Evolutionary conservation across 2,888 invertebrate species (phyloP), one percentile per base, ranked within the genome.

Genomic region (Drosophila macrothrix): DNA sequence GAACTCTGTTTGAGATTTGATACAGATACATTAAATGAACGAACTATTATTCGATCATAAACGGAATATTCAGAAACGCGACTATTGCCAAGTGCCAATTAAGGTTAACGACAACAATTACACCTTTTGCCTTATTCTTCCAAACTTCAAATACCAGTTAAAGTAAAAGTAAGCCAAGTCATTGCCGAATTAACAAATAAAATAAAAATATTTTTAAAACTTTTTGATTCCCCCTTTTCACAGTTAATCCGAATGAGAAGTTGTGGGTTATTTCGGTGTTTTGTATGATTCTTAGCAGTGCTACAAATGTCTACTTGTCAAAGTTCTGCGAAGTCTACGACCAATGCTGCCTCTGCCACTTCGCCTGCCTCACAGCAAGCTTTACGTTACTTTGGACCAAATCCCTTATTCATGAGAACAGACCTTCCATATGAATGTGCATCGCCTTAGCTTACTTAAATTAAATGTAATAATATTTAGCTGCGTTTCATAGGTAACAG

Each of bases 211-310:
- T 22, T 14, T 6, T 22, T 14, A 22, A 3, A 12, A 7, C 22
- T 22, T 22, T 46, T 10, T 59, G 6, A 12, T 4, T 28, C 93
- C 93, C 7, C 92, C 14, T 22, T 7, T 25, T 93, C 93, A 6
- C 92, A 96, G 96, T 96, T 67, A 94, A 96, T 88, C 92, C 95
- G 4, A 0, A 12, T 19, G 25, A 53, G 9, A 52, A 33, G 1
- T 14, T 76, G 1, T 29, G 12, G 46, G 3, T 52, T 25, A 93
- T 96, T 14, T 96, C 96, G 0, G 94, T 96, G 58, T 96, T 96
- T 5, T 96, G 96, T 82, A 94, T 96, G 9, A 82, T 96, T 55
- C 94, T 95, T 0, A 96, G 96, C 3, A 95, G 96, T 82, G 76
- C 25, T 12, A 16, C 29, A 1, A 7, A 28, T 28, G 28, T 60